These are phyloP conservation scores for Australoheros facetus DNA, from an alignment of 2,797 vertebrate genomes.

Conservation along the genomic window DNA sequence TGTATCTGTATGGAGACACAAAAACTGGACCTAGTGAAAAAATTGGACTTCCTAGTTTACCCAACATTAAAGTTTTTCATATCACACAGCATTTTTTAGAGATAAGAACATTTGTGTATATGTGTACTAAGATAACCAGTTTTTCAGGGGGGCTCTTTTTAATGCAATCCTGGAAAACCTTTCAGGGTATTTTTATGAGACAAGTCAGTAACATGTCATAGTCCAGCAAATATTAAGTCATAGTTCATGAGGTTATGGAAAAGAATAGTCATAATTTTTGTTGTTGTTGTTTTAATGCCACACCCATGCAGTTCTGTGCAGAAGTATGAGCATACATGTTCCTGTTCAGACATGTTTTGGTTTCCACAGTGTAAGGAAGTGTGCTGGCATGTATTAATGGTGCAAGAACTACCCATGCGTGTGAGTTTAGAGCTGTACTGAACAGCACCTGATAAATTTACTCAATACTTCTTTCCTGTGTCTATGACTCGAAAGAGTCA, in stretches of 20 bases:
- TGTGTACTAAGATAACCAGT: background rate
- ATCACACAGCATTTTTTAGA: constrained; percentile 1
- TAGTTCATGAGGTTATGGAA: constrained; percentile 38
- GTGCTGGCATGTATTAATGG: background rate
- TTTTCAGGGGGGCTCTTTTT: background rate
- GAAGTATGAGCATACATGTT: constrained; percentile 42
- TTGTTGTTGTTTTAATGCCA: background rate
- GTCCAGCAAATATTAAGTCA: constrained; percentile 2
- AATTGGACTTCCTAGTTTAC: background rate
- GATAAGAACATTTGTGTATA: background rate
- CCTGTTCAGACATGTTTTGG: constrained; percentile 44
- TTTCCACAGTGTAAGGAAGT: background rate
- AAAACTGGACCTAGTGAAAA: background rate
- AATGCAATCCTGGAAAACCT: constrained; percentile 6
- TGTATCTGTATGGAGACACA: constrained; percentile 1
- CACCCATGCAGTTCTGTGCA: constrained; percentile 2
- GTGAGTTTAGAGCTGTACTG: constrained; percentile 6
- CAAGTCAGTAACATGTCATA: background rate
- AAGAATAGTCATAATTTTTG: constrained; percentile 15
- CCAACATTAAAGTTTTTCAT: background rate
- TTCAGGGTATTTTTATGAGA: constrained; percentile 12
- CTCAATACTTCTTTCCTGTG: constrained; percentile 13
- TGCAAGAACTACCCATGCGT: background rate
- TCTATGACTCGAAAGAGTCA: background rate
- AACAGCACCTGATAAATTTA: constrained; percentile 26